A percentile compares a stretch with the other conserved stretches of the same genome.
Evolutionary conservation across 2,113 vertebrate genomes (phyloP).

Genomic region (Regulus satrapa): DNA sequence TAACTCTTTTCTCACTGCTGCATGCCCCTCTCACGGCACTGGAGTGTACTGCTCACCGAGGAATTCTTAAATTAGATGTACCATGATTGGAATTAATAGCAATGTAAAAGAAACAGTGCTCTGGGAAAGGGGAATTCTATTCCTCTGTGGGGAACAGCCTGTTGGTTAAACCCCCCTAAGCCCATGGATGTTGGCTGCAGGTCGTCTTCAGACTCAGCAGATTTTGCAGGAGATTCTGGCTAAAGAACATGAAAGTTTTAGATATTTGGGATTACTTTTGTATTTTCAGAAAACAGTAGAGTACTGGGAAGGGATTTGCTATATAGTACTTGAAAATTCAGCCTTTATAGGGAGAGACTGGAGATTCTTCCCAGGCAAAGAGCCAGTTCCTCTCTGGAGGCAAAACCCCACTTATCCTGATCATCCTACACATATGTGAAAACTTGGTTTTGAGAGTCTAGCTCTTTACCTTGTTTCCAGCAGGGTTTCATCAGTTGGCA

Average conservation of each 20-base stretch:
- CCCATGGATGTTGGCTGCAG: neutral
- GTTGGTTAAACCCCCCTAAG: neutral
- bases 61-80: constrained; percentile 19
- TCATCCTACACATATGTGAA: neutral
- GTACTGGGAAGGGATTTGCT: neutral
- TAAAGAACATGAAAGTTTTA: neutral
- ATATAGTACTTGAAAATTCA: neutral
- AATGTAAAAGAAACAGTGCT: neutral
- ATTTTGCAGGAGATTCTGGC: neutral
- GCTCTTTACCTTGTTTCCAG: neutral
- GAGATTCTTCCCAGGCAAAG: neutral
- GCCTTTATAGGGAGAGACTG: neutral
- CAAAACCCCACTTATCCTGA: neutral
- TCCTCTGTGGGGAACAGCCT: neutral
- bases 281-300: neutral
- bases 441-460: neutral
- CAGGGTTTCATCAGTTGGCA: neutral
- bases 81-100: neutral
- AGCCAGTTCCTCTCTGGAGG: neutral
- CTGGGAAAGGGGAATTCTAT: neutral
- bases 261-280: neutral
- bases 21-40: neutral
- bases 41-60: neutral
- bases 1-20: neutral
- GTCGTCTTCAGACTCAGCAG: neutral